Base-by-base conservation (phyloP, 2,888 invertebrate genomes). In the Tuta absoluta region DNA sequence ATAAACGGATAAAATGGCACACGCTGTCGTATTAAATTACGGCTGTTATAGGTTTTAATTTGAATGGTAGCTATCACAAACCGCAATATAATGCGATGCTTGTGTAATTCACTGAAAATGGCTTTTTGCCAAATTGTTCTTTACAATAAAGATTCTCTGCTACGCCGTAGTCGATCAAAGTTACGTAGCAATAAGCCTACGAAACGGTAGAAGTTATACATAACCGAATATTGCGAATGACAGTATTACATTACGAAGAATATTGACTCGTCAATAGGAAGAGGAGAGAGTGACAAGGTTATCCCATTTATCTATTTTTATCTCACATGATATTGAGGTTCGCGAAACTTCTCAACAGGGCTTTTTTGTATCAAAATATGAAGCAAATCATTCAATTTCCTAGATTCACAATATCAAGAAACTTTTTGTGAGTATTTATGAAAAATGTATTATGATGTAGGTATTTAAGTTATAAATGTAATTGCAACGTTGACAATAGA, bases 261-360 rank as follows among this genome's bases (percentile, higher is more conserved):
- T 45, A 45, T 45, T 45, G n/a, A 17, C n/a, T 17, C n/a, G 45
- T 45, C 45, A 45, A 45, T 45, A 45, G n/a, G 12, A 17, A 17
- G n/a, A 17, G 45, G 17, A n/a, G 45, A 17, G 45, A 45, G 45
- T 45, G 45, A 45, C 45, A 45, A 45, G 45, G n/a, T 45, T 45
- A 45, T 45, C 45, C 45, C n/a, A 45, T 45, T 45, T 45, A 45
- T 45, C 33, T 8, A 33, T 33, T 33, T 45, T 45, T n/a, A 45
- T 45, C 45, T n/a, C 7, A 3, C 45, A n/a, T 8, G n/a, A 17
- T 45, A 45, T 45, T 45, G 45, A 45, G 45, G 11, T 45, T 45
- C 17, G 8, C 17, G 45, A 17, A n/a, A 45, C 17, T 45, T 45
- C 45, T 4, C 17, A 7, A 17, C 45, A n/a, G 17, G 17, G 17